A percentile compares a stretch with the other conserved stretches of the same genome.
These are phyloP conservation scores for Enteromius mattozi DNA, from an alignment of 2,797 vertebrate species.

Conservation along the genomic window DNA sequence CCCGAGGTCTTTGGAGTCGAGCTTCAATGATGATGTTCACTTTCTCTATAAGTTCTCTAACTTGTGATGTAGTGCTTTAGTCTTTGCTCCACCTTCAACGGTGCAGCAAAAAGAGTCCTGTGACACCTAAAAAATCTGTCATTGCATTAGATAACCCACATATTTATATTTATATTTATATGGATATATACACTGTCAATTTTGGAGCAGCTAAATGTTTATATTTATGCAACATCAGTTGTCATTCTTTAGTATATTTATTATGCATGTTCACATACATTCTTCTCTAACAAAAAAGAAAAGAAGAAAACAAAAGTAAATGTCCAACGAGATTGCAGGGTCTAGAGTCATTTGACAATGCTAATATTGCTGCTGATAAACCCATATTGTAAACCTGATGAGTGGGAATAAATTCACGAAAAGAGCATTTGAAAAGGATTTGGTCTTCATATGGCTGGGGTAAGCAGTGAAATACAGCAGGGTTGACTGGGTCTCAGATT, in stretches of 20 bases:
- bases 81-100: not conserved
- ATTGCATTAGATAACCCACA: not conserved
- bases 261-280: too few species aligned
- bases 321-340: not conserved
- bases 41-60: not conserved
- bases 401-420: constrained; percentile 56
- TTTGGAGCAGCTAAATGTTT: too few species aligned
- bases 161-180: too few species aligned
- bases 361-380: constrained; percentile 54
- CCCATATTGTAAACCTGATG: constrained; percentile 61
- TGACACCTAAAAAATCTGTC: not conserved
- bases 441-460: constrained; percentile 60
- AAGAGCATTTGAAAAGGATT: constrained; percentile 39
- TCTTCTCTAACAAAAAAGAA: too few species aligned
- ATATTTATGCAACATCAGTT: too few species aligned
- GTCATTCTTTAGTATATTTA: too few species aligned
- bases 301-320: not conserved
- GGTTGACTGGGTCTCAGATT: constrained; percentile 74
- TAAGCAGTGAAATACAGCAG: constrained; percentile 64
- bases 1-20: constrained; percentile 20
- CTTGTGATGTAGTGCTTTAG: not conserved
- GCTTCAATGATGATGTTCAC: constrained; percentile 1
- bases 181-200: too few species aligned
- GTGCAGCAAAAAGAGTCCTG: not conserved
- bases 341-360: constrained; percentile 56